phyloP scores from a whole-genome alignment of 35 echinoderm and acorn worm genomes.

The Eucidaris tribuloides region DNA sequence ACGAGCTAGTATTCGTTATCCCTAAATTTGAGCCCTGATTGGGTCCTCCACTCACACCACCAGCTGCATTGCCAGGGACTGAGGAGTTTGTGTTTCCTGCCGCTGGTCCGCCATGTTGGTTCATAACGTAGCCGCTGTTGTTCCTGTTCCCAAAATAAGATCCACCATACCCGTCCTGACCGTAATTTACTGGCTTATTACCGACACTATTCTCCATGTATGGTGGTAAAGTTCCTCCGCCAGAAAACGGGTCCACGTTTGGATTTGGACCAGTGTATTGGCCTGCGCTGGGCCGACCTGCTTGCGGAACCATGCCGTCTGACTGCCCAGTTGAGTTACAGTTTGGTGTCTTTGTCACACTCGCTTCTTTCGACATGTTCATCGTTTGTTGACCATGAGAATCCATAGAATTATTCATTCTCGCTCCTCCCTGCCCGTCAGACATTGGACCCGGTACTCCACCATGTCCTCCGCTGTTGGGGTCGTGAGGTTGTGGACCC shows the following conservation, averaged over 20 bases:
- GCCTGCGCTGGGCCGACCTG: constrained; percentile 33
- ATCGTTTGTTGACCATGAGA: constrained; percentile 31
- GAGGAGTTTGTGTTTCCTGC: constrained; percentile 22
- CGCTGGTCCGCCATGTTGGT: constrained; percentile 54
- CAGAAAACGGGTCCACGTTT: constrained; percentile 75
- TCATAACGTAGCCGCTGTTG: constrained; percentile 33
- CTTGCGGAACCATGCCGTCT: constrained; percentile 31
- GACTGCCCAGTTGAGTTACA: constrained; percentile 26
- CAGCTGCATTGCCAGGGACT: too few relatives aligned
- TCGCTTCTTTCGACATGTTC: constrained; percentile 24
- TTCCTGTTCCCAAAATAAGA: constrained; percentile 22
- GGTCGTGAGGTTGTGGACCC: constrained; percentile 28
- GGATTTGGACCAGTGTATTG: constrained; percentile 29
- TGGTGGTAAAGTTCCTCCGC: constrained; percentile 54
- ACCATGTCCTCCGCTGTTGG: constrained; percentile 28
- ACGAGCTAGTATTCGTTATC: constrained; percentile 47
- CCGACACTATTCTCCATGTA: constrained; percentile 26
- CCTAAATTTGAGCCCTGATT: too few relatives aligned
- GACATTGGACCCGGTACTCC: constrained; percentile 28
- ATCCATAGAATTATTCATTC: constrained; percentile 31
- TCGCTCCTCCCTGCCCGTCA: constrained; percentile 27
- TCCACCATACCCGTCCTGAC: constrained; percentile 13
- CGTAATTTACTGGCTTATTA: constrained; percentile 12
- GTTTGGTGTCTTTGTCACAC: constrained; percentile 31
- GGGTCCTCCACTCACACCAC: constrained; percentile 24